Base-by-base conservation (phyloP, 2,888 invertebrate genomes). In the Stratiomys singularior region DNA sequence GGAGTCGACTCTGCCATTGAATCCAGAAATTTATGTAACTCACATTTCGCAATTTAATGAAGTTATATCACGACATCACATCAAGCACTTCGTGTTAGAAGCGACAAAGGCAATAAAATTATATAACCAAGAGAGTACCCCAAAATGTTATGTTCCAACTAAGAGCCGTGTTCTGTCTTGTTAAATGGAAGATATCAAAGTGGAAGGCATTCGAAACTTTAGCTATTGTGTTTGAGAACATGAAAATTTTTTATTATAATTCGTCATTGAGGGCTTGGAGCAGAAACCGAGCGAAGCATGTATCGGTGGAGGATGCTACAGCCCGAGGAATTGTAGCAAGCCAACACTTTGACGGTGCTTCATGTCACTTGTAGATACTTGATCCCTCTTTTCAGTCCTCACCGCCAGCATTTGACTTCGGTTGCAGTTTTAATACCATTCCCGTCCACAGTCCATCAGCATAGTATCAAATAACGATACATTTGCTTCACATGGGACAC, bases 21-120 rank as follows among this genome's bases (percentile, higher is more conserved):
- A 56, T 58, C 56, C 27, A 71, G 18, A 78, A 78, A 77, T 79
- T 79, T 79, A 79, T 77, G 67, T 78, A 79, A 78, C 77, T 76
- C 67, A 72, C 66, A 78, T 79, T 79, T 77, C 52, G 77, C 74
- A 79, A 77, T 78, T 78, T 78, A 79, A 78, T 79, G 79, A 77
- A 78, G 77, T 78, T 78, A 64, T 78, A 77, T 79, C 77, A 79
- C 79, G 78, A 76, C 64, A 78, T 77, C 71, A 69, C 44, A 77
- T 58, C 60, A 7, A 37, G 30, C 71, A 69, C 44, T 77, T 58
- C 60, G 23, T 58, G 30, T 37, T 74, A 74, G 74, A 74, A 74
- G 44, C 37, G 37, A 60, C 30, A 11, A 74, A 5, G 58, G 23
- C 58, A 74, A 30, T 60, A 74, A 74, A 74, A 58, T 44, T 37